Evolutionary conservation across 2,888 invertebrate genomes (phyloP), one percentile per base, ranked within the genome.

Genomic region (Muscina levida): DNA sequence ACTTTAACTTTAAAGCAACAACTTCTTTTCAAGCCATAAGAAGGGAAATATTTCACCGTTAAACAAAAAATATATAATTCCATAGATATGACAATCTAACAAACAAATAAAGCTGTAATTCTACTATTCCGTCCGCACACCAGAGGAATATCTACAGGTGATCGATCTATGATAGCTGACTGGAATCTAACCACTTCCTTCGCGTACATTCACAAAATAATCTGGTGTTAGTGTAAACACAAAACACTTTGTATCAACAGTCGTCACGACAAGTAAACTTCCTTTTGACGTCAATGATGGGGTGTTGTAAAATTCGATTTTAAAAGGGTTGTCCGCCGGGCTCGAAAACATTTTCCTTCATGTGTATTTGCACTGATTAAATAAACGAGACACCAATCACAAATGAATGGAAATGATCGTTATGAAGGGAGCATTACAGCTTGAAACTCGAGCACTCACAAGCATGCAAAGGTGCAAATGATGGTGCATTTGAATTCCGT

Each of bases 391-490:
- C 59, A 22, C 22, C 15, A 19, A 51, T 5, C 51, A 51, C 51
- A 19, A 51, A 51, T 10, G 51, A 53, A 13, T 22, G 13, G 13
- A 44, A n/a, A 44, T 2, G 53, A 53, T 53, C 24, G 24, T 13
- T 22, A 17, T 13, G 53, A 22, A 4, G 11, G 44, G 13, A 11
- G 44, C 2, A 11, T 10, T 2, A 53, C 53, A 2, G 11, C 53
- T 17, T 31, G 42, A 53, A 68, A 62, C 39, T 10, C 13, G 4
- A 1, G 2, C n/a, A n/a, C n/a, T n/a, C n/a, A n/a, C n/a, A n/a
- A n/a, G n/a, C n/a, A n/a, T n/a, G n/a, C 15, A 77, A 79, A 79
- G 79, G 75, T 79, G 79, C 72, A 79, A 76, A 79, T 72, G 71
- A 74, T 74, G 77, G 71, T 72, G 77, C 44, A 74, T 53, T 62